Percentiles rank a stretch among this genome's conserved stretches.
Conservation (phyloP, 2,113 vertebrate species). For the Vulpes ferrilata region DNA sequence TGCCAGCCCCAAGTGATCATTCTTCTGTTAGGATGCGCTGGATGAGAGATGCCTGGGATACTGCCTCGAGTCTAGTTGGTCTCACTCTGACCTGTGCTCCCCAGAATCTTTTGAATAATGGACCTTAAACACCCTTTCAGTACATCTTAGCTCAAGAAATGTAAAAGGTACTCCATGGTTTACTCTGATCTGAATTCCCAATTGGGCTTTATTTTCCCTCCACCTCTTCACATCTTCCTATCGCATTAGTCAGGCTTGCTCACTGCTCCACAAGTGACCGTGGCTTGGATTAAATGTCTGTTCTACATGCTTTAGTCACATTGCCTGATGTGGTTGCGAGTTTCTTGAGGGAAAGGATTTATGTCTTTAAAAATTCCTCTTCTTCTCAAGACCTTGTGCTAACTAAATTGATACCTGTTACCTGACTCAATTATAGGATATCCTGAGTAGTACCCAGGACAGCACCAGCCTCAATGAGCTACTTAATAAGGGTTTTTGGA, state of each 20-base stretch:
- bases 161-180: background rate
- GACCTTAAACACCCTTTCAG: background rate
- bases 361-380: background rate
- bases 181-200: background rate
- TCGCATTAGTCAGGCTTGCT: background rate
- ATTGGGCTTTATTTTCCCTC: background rate
- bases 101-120: background rate
- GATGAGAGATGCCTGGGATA: background rate
- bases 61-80: background rate
- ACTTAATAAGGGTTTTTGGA: background rate
- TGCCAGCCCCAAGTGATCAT: rapidly evolving
- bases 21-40: background rate
- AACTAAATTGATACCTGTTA: background rate
- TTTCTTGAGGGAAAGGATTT: background rate
- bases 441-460: background rate
- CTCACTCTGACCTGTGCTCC: background rate
- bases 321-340: background rate
- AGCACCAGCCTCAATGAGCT: background rate
- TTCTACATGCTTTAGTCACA: background rate
- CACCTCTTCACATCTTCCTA: background rate
- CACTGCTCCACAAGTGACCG: background rate
- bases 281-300: background rate
- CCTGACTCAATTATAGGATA: background rate
- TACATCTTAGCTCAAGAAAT: background rate
- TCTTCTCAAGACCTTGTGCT: background rate